Evolutionary conservation across 2,113 vertebrate genomes (phyloP).

Genomic region (Alectura lathami): DNA sequence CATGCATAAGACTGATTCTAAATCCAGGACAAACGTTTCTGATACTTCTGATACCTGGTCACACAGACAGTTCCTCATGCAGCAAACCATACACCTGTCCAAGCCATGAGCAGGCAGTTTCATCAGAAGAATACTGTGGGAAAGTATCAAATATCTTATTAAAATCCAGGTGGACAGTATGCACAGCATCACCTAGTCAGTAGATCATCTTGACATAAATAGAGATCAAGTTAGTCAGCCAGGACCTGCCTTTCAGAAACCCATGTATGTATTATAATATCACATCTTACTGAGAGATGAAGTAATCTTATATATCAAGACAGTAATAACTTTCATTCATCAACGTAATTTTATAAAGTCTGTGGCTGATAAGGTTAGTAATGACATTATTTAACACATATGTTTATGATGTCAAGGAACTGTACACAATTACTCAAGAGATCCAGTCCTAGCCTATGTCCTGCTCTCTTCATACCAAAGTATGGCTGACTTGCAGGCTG

Average conservation of each 20-base stretch:
- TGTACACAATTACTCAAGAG: fast-evolving
- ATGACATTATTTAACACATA: neutral
- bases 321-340: neutral
- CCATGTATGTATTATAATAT: too few species aligned
- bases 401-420: neutral
- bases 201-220: too few species aligned
- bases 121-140: too few species aligned
- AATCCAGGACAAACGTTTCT: conserved; percentile 44
- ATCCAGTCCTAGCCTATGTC: neutral
- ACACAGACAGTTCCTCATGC: too few species aligned
- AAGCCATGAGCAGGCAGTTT: too few species aligned
- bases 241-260: too few species aligned
- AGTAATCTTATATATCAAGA: neutral
- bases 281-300: neutral
- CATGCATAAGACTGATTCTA: conserved; percentile 30
- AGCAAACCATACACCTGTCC: too few species aligned
- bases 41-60: conserved; percentile 49
- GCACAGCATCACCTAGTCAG: too few species aligned
- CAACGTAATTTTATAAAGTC: neutral
- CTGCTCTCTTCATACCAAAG: neutral
- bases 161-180: too few species aligned
- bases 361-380: neutral
- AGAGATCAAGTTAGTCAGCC: too few species aligned
- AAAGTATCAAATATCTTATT: too few species aligned
- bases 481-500: neutral